A percentile compares a stretch with the other conserved stretches of the same genome.
These are phyloP conservation scores for Beris chalybata DNA, from an alignment of 2,888 invertebrate genomes.

Conservation along the genomic window DNA sequence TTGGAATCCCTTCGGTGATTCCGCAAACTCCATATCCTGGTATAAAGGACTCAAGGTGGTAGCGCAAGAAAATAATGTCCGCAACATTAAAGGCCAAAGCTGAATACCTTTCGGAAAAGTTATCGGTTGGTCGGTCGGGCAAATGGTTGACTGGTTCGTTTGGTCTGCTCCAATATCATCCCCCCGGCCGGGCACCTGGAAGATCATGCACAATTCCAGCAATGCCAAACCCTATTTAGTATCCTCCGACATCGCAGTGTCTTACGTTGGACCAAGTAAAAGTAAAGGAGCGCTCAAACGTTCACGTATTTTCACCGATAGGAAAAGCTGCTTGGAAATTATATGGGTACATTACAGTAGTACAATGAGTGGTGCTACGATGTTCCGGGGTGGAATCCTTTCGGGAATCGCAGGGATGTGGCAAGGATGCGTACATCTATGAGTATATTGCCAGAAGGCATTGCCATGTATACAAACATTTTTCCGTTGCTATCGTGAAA, in stretches of 20 bases:
- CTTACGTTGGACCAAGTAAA: conserved; percentile 12
- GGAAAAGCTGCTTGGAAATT: conserved; percentile 6
- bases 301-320: conserved; percentile 7
- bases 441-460: no score
- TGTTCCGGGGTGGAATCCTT: not conserved
- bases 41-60: not conserved
- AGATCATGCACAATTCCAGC: conserved; percentile 15
- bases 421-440: conserved; percentile 8
- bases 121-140: conserved; percentile 7
- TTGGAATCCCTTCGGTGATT: conserved; percentile 13
- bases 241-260: conserved; percentile 9
- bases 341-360: not conserved
- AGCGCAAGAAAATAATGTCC: conserved; percentile 34
- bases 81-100: conserved; percentile 34
- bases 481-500: conserved; percentile 4
- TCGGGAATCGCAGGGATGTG: conserved; percentile 1
- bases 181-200: not conserved
- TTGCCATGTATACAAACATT: conserved; percentile 3
- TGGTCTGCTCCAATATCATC: not conserved
- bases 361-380: not conserved
- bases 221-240: conserved; percentile 34
- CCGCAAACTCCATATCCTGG: conserved; percentile 15
- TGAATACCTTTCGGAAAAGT: conserved; percentile 22
- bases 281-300: not conserved
- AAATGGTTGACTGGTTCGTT: not conserved